phyloP scores from a whole-genome alignment of 2,888 invertebrate genomes.

The Andrena praecox region DNA sequence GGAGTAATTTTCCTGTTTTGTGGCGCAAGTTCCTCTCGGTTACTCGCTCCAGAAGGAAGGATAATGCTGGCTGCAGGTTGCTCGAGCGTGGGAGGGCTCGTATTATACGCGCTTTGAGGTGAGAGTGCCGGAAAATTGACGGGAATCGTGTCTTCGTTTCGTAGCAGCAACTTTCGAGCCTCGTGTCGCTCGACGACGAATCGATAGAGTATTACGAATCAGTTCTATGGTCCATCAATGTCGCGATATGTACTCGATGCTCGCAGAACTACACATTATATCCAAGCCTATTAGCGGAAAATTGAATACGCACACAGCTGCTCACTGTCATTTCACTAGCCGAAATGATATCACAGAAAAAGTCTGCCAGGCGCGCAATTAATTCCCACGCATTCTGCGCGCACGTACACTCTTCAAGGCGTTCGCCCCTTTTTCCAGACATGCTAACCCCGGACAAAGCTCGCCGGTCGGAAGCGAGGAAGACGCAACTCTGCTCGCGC shows the following conservation, averaged over 20 bases:
- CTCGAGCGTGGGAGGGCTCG: neutral
- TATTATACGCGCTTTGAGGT: slow-evolving; percentile 12
- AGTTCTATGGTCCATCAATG: too few species aligned
- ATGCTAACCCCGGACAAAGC: slow-evolving; percentile 57
- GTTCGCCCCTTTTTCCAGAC: slow-evolving; percentile 53
- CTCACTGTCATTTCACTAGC: too few species aligned
- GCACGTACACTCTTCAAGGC: neutral
- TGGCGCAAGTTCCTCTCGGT: slow-evolving; percentile 52
- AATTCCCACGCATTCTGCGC: neutral
- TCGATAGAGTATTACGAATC: too few species aligned
- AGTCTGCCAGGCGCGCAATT: too few species aligned
- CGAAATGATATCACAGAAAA: neutral
- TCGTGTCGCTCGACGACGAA: neutral
- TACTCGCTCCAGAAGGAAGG: slow-evolving; percentile 45
- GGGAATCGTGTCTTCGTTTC: neutral
- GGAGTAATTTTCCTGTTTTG: slow-evolving; percentile 69
- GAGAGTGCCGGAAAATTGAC: neutral
- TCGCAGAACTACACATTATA: too few species aligned
- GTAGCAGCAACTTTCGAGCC: neutral
- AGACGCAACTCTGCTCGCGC: slow-evolving; percentile 53
- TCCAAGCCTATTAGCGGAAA: too few species aligned
- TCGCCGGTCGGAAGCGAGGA: slow-evolving; percentile 45
- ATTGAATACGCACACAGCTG: too few species aligned
- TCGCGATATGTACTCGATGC: too few species aligned
- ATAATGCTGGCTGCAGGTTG: slow-evolving; percentile 37